Percentiles rank a stretch among this genome's conserved stretches.
Conservation (phyloP, 2,113 vertebrate genomes). For the Cyprinodon brontotheroides region DNA sequence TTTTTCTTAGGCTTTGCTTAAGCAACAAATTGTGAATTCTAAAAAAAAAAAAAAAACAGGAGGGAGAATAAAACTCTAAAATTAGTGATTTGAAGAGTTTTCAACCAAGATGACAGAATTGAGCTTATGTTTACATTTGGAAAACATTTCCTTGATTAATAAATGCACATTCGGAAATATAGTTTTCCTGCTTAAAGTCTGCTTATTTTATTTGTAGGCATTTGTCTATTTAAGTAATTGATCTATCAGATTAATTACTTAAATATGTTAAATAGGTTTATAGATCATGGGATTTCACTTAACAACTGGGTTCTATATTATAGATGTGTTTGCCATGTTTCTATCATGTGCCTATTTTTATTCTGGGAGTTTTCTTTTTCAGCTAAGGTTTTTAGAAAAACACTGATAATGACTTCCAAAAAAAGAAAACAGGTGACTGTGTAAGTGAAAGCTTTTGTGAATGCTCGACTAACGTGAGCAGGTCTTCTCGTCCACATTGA, state of each 20-base stretch:
- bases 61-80: neutral
- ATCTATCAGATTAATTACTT: neutral
- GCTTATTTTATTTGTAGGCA: neutral
- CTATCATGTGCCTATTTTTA: neutral
- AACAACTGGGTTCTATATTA: neutral
- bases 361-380: neutral
- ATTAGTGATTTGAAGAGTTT: neutral
- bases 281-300: neutral
- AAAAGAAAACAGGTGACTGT: neutral
- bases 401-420: too few species aligned
- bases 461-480: constrained; percentile 80
- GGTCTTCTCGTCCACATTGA: constrained; percentile 84
- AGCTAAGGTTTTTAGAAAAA: neutral
- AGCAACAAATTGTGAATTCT: neutral
- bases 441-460: neutral
- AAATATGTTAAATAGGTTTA: neutral
- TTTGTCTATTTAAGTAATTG: neutral
- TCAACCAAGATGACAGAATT: neutral
- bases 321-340: neutral
- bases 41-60: neutral
- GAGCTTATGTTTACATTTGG: neutral
- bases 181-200: neutral
- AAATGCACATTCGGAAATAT: neutral
- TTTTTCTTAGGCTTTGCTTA: neutral
- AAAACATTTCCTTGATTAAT: neutral